Evolutionary conservation across 2,113 vertebrate genomes (phyloP).

Genomic region (Aix galericulata): DNA sequence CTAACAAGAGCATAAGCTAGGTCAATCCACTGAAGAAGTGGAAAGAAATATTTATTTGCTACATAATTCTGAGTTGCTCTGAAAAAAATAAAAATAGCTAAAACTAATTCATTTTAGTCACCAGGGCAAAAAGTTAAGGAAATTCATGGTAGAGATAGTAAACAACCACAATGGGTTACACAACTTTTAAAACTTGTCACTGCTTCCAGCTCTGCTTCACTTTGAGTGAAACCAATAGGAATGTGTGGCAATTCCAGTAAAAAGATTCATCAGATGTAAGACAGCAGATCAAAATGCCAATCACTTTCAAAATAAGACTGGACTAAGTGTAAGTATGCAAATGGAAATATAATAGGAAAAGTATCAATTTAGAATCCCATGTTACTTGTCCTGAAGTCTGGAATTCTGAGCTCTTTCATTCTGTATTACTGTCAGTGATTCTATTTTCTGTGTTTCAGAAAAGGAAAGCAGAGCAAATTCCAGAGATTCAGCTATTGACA

Average conservation of each 20-base stretch:
- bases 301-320: neutral
- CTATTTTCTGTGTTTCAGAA: neutral
- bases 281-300: neutral
- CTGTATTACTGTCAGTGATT: neutral
- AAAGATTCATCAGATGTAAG: neutral
- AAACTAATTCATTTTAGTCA: neutral
- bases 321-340: neutral
- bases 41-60: neutral
- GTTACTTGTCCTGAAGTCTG: neutral
- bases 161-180: neutral
- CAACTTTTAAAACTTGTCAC: neutral
- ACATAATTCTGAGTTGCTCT: neutral
- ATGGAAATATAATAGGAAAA: neutral
- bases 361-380: neutral
- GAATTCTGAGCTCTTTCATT: neutral
- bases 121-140: neutral
- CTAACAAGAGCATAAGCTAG: neutral
- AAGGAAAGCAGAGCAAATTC: neutral
- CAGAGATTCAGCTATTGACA: neutral
- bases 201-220: neutral
- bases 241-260: neutral
- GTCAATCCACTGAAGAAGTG: neutral
- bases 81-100: neutral
- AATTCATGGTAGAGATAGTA: neutral
- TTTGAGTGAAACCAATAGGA: neutral